Conservation (phyloP, 2,888 invertebrate genomes). For the Eupeodes luniger region DNA sequence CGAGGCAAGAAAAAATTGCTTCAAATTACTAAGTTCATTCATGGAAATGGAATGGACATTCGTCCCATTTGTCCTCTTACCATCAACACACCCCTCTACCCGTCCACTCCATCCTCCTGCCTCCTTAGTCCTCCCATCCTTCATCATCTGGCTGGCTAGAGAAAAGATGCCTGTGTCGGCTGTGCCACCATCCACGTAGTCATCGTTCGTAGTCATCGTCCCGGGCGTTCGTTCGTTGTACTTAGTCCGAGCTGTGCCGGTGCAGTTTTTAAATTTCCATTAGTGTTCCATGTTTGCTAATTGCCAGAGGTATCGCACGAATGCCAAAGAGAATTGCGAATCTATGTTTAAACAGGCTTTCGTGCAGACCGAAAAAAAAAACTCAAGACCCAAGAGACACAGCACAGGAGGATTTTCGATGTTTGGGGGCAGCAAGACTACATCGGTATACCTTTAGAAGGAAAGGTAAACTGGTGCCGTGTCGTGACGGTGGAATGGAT, state of each 20-base stretch:
- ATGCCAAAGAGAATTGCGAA: constrained; percentile 73
- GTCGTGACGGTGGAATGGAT: constrained; percentile 2
- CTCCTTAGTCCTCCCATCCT: constrained; percentile 1
- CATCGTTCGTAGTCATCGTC: constrained; percentile 2
- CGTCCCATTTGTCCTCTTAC: constrained; percentile 29
- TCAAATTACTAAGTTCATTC: constrained; percentile 66
- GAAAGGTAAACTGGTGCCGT: neutral
- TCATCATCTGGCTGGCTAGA: constrained; percentile 15
- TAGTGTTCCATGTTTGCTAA: constrained; percentile 76
- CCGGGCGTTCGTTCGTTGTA: neutral
- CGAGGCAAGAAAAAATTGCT: constrained; percentile 14
- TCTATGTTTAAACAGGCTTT: constrained; percentile 61
- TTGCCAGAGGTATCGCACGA: constrained; percentile 74
- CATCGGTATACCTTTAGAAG: neutral
- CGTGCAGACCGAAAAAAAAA: constrained; percentile 48
- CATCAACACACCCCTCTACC: neutral
- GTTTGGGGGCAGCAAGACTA: neutral
- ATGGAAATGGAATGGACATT: constrained; percentile 66
- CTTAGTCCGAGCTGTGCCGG: constrained; percentile 20
- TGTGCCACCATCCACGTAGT: neutral
- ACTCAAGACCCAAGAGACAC: constrained; percentile 34
- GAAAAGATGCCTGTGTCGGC: neutral
- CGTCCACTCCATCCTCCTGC: neutral
- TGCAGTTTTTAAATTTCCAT: constrained; percentile 75
- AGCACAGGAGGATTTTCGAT: constrained; percentile 5